Base-by-base conservation (phyloP, 92 coral and sea anemone species). In the Galaxea fascicularis region DNA sequence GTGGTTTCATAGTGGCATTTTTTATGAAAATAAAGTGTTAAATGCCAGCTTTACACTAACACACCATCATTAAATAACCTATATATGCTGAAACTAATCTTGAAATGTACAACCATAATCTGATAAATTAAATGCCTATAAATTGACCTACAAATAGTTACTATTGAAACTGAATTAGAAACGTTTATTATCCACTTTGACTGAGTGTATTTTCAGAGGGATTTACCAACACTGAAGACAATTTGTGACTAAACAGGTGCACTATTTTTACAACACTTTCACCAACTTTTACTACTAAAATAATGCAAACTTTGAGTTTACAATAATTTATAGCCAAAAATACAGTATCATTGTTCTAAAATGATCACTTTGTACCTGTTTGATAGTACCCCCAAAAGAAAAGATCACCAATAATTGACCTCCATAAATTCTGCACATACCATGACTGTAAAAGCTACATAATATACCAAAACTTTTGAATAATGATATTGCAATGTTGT, bases 271-370 rank as follows among this genome's bases (percentile, higher is more conserved):
- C 74, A 66, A 79, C 45, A 68, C 26, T 27, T 22, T 30, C 28
- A 44, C 15, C n/a, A 66, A 56, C 54, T 16, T 29, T 4, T 22
- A 11, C n/a, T 62, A 41, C 45, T 46, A 66, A 47, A 51, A 22
- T 44, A 64, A 41, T 79, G 84, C 52, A 65, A 87, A 75, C 76
- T 59, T 78, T 65, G 21, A 82, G 87, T 80, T 80, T 52, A 81
- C 82, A 65, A 8, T 0, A 54, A 73, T 82, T 44, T 81, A 73
- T 52, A 82, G 77, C 86, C 70, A 49, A 52, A 62, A 73, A 68
- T 86, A 86, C 85, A 79, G 35, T 12, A 44, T 57, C 30, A 41
- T 25, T 45, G 24, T 26, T 11, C 15, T 24, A 77, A 44, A 16
- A 77, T 8, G 28, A 47, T 47, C 28, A 28, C 60, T 11, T 53